Evolutionary conservation across 2,888 invertebrate species (phyloP).

Genomic region (Allolobophora icterica): DNA sequence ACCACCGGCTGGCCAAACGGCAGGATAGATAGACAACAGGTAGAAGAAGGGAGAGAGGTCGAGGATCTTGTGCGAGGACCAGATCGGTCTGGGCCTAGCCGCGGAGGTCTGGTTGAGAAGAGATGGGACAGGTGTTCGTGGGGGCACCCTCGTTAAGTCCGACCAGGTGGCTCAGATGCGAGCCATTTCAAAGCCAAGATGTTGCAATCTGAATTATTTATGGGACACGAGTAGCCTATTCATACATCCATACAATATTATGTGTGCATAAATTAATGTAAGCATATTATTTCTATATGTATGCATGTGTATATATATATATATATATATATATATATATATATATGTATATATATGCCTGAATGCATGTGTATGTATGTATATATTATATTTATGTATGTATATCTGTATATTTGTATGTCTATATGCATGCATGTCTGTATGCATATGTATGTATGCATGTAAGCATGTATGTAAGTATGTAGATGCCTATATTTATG

Average conservation of each 20-base stretch:
- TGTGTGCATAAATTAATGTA: too few species aligned
- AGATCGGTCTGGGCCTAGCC: not conserved
- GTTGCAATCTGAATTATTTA: not conserved
- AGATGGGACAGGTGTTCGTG: not conserved
- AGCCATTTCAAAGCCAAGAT: not conserved
- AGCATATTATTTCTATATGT: not conserved
- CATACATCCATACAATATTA: too few species aligned
- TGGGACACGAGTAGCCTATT: too few species aligned
- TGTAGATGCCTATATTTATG: not conserved
- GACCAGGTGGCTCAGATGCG: not conserved
- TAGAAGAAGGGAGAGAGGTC: not conserved
- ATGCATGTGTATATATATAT: not conserved
- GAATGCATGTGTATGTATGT: not conserved
- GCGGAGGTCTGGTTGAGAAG: slow-evolving; percentile 8
- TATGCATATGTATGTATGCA: not conserved
- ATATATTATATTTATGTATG: not conserved
- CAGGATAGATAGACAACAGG: not conserved
- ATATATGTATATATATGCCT: not conserved
- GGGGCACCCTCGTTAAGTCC: not conserved
- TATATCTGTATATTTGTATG: not conserved
- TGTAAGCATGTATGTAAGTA: not conserved
- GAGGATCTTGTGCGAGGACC: not conserved
- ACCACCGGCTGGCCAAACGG: not conserved
- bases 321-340: not conserved
- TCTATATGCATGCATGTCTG: too few species aligned